A percentile compares a stretch with the other conserved stretches of the same genome.
Conservation (phyloP, 1,140 invertebrate genomes). For the Cherax destructor region DNA sequence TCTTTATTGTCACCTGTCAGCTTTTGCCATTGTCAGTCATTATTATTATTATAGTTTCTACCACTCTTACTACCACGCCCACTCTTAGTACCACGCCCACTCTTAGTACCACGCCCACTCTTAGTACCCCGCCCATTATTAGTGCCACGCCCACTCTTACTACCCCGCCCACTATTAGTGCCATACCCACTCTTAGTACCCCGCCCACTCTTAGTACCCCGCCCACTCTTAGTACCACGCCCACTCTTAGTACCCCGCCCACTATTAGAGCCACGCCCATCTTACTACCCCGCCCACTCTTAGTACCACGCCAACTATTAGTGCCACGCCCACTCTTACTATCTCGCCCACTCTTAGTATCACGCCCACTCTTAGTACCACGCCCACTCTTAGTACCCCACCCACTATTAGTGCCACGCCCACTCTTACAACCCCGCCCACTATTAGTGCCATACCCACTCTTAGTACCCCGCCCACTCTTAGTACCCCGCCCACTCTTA, state of each 20-base stretch:
- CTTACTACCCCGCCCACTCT: not conserved
- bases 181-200: no score
- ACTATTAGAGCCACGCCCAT: not conserved
- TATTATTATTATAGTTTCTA: not conserved
- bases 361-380: not conserved
- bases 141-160: no score
- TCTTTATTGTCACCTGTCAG: no score
- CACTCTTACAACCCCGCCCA: not conserved
- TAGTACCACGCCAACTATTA: not conserved
- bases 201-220: no score
- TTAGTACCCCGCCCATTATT: no score
- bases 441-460: not conserved
- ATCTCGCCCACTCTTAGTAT: not conserved
- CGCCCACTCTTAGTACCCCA: not conserved
- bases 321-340: not conserved
- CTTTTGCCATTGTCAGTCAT: no score
- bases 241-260: no score
- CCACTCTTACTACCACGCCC: not conserved
- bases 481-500: not conserved
- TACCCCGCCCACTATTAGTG: no score
- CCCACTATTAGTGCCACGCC: not conserved
- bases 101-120: no score
- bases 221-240: no score
- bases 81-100: no score
- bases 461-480: no score